A percentile compares a stretch with the other conserved stretches of the same genome.
phyloP scores from a whole-genome alignment of 2,113 vertebrate genomes.

The Vidua macroura region DNA sequence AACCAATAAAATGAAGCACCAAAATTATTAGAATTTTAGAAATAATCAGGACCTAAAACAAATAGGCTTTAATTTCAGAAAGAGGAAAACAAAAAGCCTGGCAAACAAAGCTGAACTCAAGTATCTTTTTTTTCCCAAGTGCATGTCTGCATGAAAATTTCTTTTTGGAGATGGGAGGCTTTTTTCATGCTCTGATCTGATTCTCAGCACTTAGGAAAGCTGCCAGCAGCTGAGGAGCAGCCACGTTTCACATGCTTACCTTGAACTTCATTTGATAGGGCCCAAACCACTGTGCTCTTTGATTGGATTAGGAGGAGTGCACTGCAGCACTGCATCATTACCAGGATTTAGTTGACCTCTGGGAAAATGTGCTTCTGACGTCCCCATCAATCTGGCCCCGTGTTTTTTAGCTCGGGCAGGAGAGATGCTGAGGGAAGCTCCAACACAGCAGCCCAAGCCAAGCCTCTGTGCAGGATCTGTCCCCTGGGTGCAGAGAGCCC shows the following conservation, averaged over 20 bases:
- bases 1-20: neutral
- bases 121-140: neutral
- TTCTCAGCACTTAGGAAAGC: constrained; percentile 31
- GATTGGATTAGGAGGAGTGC: constrained; percentile 30
- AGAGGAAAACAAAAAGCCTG: neutral
- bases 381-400: neutral
- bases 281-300: neutral
- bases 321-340: constrained; percentile 3
- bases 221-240: constrained; percentile 28
- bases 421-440: neutral
- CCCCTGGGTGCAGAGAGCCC: neutral
- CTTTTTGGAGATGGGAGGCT: neutral
- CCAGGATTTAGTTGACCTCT: constrained; percentile 30
- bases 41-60: neutral
- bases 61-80: neutral
- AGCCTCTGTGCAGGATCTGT: neutral
- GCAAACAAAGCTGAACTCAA: neutral
- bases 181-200: constrained; percentile 10
- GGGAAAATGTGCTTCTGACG: neutral
- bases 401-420: neutral
- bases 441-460: neutral
- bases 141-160: neutral
- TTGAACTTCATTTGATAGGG: constrained; percentile 38
- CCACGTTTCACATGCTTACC: constrained; percentile 21
- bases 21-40: neutral